Evolutionary conservation across 2,888 invertebrate species (phyloP).

Genomic region (Monopis laevigella): DNA sequence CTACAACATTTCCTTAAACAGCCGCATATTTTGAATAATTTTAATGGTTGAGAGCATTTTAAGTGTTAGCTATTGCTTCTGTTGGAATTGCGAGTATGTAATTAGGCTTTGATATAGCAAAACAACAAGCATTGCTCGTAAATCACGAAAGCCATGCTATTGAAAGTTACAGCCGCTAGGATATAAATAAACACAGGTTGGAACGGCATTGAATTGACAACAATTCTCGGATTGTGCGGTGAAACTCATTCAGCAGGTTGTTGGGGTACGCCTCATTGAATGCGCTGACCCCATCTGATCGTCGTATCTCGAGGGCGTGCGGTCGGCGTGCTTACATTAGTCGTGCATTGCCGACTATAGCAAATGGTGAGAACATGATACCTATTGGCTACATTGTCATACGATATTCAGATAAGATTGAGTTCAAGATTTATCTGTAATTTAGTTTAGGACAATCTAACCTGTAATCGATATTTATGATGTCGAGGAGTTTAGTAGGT

Average conservation of each 20-base stretch:
- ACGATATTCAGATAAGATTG: too few species aligned
- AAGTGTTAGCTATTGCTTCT: too few species aligned
- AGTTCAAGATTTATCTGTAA: too few species aligned
- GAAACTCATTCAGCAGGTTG: constrained; percentile 64
- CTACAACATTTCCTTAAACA: constrained; percentile 4
- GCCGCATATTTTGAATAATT: constrained; percentile 3
- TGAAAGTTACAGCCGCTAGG: too few species aligned
- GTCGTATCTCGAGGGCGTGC: constrained; percentile 16
- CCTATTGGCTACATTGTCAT: constrained; percentile 6
- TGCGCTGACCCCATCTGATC: constrained; percentile 66
- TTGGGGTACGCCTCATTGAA: constrained; percentile 63
- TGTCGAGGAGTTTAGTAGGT: too few species aligned
- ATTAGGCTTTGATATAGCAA: too few species aligned
- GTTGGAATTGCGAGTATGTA: too few species aligned
- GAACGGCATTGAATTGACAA: constrained; percentile 5
- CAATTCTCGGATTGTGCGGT: constrained; percentile 33
- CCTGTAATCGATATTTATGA: too few species aligned
- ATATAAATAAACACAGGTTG: not conserved
- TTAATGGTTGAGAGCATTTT: constrained; percentile 2
- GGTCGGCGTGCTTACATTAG: constrained; percentile 37
- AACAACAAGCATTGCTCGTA: too few species aligned
- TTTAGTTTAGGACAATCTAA: too few species aligned
- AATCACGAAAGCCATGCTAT: too few species aligned
- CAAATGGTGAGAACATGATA: constrained; percentile 10
- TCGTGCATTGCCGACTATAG: constrained; percentile 10